Evolutionary conservation across 1,140 invertebrate species (phyloP), one percentile per base, ranked within the genome.

Genomic region (Scylla paramamosain): DNA sequence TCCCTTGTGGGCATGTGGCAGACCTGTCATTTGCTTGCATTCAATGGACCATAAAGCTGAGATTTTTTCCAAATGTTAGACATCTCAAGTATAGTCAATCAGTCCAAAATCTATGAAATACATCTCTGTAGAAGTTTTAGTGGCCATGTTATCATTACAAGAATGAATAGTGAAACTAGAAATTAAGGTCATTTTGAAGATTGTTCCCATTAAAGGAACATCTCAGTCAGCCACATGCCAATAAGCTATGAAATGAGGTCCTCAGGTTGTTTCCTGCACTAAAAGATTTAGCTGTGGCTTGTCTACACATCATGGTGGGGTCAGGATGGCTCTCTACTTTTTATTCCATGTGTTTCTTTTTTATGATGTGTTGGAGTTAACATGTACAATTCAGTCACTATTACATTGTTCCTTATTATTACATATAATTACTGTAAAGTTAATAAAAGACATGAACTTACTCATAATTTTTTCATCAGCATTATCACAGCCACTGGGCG

Each of bases 391-490:
- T 48, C 86, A 92, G 90, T 92, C 90, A 92, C 90, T 92, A 92
- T 92, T 92, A 92, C 48, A 92, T 92, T 92, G 90, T 92, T 92
- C 90, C 90, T 92, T 92, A 92, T 92, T 59, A 92, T 32, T 39
- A 48, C 52, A 92, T 92, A 92, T 92, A 92, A 92, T 67, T 67
- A 92, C 90, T 59, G 32, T 92, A 92, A 92, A 67, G 52, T 92
- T 92, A 92, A 92, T 92, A 92, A 92, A 92, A 92, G 90, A 92
- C 90, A 92, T 92, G 90, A 92, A 92, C 52, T 92, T 48, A 92
- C 1, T 6, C 28, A 7, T 28, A 8, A 67, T 8, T 59, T 91
- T 91, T 92, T 77, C 67, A 31, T 92, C 25, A 59, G 52, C 52
- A 59, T 20, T 59, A 20, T 59, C 52, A 59, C 52, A 59, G 52